These are phyloP conservation scores for Dascillus cervinus DNA, from an alignment of 2,888 invertebrate species.

Conservation along the genomic window DNA sequence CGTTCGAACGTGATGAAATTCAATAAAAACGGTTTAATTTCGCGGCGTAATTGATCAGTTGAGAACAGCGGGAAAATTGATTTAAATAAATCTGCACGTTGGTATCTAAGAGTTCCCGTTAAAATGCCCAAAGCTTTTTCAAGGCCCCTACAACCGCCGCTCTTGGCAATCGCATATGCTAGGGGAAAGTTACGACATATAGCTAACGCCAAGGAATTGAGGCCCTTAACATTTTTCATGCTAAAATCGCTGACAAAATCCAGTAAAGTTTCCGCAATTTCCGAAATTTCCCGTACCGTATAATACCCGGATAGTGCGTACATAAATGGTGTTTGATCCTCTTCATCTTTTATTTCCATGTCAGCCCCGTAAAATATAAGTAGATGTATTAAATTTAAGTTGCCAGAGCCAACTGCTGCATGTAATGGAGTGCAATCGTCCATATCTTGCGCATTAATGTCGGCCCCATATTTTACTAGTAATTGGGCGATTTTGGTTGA, in stretches of 20 bases:
- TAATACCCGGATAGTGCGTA: conserved; percentile 18
- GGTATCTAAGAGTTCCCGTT: conserved; percentile 4
- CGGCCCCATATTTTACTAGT: conserved; percentile 25
- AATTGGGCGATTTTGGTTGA: conserved; percentile 17
- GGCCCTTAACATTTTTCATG: conserved; percentile 13
- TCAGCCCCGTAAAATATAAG: conserved; percentile 28
- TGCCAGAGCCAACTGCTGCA: conserved; percentile 18
- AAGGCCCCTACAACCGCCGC: conserved; percentile 22
- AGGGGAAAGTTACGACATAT: conserved; percentile 18
- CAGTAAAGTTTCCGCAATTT: conserved; percentile 22
- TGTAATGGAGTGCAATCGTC: conserved; percentile 25
- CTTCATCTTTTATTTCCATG: conserved; percentile 10
- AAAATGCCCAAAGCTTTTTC: conserved; percentile 8
- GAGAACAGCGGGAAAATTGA: conserved; percentile 3
- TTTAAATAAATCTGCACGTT: conserved; percentile 6
- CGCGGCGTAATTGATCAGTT: no score
- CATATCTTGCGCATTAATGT: conserved; percentile 23
- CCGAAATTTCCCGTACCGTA: no score
- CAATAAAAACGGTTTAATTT: no score
- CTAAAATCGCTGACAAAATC: conserved; percentile 25
- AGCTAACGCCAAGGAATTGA: conserved; percentile 21
- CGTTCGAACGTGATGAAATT: no score
- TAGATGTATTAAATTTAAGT: conserved; percentile 25
- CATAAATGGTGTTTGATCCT: conserved; percentile 26
- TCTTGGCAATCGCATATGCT: conserved; percentile 21